phyloP scores from a whole-genome alignment of 1,140 invertebrate species.

The Drosophila persimilis region DNA sequence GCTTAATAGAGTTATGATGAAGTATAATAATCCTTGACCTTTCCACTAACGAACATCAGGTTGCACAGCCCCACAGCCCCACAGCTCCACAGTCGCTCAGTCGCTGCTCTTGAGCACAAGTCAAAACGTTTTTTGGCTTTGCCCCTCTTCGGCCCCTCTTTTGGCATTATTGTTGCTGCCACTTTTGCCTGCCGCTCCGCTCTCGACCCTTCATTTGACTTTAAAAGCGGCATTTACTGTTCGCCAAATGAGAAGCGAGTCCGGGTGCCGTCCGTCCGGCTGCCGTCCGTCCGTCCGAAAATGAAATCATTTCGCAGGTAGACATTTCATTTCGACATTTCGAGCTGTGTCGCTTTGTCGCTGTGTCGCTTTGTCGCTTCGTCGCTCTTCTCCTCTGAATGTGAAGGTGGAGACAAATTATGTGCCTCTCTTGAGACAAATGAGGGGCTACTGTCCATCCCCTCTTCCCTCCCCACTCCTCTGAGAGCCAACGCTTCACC shows the following conservation, averaged over 20 bases:
- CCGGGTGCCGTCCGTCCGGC: background rate
- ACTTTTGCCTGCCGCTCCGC: background rate
- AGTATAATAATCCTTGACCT: constrained; percentile 81
- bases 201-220: constrained; percentile 50
- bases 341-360: background rate
- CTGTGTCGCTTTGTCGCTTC: no score
- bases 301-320: constrained; percentile 29
- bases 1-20: constrained; percentile 78
- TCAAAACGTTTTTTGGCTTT: constrained; percentile 55
- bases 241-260: constrained; percentile 21
- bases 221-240: constrained; percentile 59
- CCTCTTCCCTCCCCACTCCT: no score
- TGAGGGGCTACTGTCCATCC: background rate
- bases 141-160: background rate
- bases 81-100: constrained; percentile 2
- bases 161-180: constrained; percentile 12
- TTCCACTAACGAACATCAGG: constrained; percentile 66
- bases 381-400: constrained; percentile 9
- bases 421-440: background rate
- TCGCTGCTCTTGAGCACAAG: constrained; percentile 54
- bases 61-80: constrained; percentile 8
- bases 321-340: background rate
- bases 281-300: constrained; percentile 5
- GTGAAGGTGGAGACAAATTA: constrained; percentile 1
- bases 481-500: no score